Evolutionary conservation across 2,113 vertebrate genomes (phyloP), one percentile per base, ranked within the genome.

Genomic region (Casuarius casuarius): DNA sequence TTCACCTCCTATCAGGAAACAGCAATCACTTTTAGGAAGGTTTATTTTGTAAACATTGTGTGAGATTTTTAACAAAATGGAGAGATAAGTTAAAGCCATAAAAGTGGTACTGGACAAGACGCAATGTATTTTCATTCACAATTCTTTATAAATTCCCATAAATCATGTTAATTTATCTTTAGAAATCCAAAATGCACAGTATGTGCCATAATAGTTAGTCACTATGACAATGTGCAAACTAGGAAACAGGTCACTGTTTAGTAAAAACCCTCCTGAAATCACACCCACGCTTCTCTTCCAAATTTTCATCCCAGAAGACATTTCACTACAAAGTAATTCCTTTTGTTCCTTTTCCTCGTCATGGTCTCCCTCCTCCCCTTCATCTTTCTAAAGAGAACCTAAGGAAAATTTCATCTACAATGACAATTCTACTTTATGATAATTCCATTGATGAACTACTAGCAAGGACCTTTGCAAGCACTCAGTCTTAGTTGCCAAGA

Each of bases 11-110:
- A 52, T 58, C 19, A 75, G 66, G 42, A 91, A 93, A 83, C 5
- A 83, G 48, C 8, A 67, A 73, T 44, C 13, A 35, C 9, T 8
- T 42, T 62, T 26, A 10, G n/a, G 90, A 85, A 61, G 2, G 62
- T 40, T 65, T 82, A 15, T 80, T 70, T 86, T 35, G 12, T 22
- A 78, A 91, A 65, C 4, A 56, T 7, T 42, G 8, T 73, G 40
- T 40, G 38, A 94, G 19, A n/a, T 67, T 67, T 59, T 95, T 86
- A 71, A 5, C 40, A 92, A 93, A 91, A 62, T 42, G 5, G 17
- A 87, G 91, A 90, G 12, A 88, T 25, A 19, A 94, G 31, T 44
- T 63, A 84, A 90, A 92, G 89, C 61, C 66, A 72, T 8, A 49
- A 59, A 35, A 16, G 14, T 49, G 4, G 10, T 62, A 70, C 0